Evolutionary conservation across 1,140 invertebrate genomes (phyloP).

Genomic region (Zeugodacus cucurbitae): DNA sequence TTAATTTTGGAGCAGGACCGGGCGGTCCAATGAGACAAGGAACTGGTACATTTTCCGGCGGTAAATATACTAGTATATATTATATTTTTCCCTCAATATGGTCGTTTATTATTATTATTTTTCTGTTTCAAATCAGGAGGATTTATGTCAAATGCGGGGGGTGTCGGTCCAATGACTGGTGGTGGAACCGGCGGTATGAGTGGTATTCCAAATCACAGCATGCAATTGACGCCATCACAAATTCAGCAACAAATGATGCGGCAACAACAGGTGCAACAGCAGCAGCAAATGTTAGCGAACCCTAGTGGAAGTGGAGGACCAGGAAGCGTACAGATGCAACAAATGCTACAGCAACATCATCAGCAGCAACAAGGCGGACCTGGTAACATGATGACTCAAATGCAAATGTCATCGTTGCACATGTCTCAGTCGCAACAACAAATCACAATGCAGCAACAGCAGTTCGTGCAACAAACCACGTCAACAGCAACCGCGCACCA

Average conservation of each 20-base stretch:
- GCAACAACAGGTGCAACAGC: slow-evolving; percentile 51
- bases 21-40: slow-evolving; percentile 69
- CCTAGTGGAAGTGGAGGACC: slow-evolving; percentile 51
- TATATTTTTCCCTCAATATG: background rate
- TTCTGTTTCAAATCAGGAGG: slow-evolving; percentile 49
- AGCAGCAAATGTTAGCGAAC: slow-evolving; percentile 42
- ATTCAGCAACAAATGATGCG: slow-evolving; percentile 68
- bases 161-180: slow-evolving; percentile 48
- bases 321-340: slow-evolving; percentile 57
- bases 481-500: slow-evolving; percentile 59
- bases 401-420: slow-evolving; percentile 74
- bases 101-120: background rate
- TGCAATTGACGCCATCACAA: slow-evolving; percentile 69
- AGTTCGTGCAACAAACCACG: slow-evolving; percentile 59
- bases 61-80: slow-evolving; percentile 63
- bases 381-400: slow-evolving; percentile 66
- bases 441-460: slow-evolving; percentile 70
- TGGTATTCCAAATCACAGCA: slow-evolving; percentile 62
- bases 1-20: slow-evolving; percentile 69
- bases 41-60: slow-evolving; percentile 75
- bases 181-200: slow-evolving; percentile 52
- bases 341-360: slow-evolving; percentile 49
- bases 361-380: slow-evolving; percentile 51
- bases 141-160: slow-evolving; percentile 61
- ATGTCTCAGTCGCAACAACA: slow-evolving; percentile 74